phyloP scores from a whole-genome alignment of 2,113 vertebrate genomes.

The Poeciliopsis prolifica region DNA sequence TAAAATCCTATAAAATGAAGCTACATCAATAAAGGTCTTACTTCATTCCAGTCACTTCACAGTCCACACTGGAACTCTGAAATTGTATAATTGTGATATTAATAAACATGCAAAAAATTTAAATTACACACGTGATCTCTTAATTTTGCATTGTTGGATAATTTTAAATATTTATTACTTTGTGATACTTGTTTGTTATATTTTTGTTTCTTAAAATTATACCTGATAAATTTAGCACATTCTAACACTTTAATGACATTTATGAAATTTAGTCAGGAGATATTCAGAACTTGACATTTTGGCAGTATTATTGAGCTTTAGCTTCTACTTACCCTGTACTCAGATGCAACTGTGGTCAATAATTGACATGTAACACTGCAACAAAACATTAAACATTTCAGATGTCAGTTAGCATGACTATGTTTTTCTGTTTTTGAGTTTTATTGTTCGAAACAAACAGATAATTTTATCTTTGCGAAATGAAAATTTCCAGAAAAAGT shows the following conservation, averaged over 20 bases:
- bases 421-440: neutral
- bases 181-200: neutral
- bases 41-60: slow-evolving; percentile 12
- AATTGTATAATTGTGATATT: neutral
- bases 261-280: neutral
- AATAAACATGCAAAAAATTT: neutral
- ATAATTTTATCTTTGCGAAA: too few species aligned
- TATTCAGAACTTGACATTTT: neutral
- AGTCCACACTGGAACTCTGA: slow-evolving; percentile 35
- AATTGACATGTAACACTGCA: slow-evolving; percentile 32
- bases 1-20: too few species aligned
- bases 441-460: too few species aligned
- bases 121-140: neutral
- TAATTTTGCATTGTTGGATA: neutral
- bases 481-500: too few species aligned
- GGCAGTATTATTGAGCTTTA: neutral
- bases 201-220: neutral
- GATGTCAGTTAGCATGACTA: too few species aligned
- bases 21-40: slow-evolving; percentile 39
- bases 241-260: neutral
- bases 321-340: slow-evolving; percentile 52
- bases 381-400: slow-evolving; percentile 19
- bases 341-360: neutral
- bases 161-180: too few species aligned
- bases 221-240: neutral